These are phyloP conservation scores for Tetramorium simillimum DNA, from an alignment of 1,140 invertebrate species.

Conservation along the genomic window DNA sequence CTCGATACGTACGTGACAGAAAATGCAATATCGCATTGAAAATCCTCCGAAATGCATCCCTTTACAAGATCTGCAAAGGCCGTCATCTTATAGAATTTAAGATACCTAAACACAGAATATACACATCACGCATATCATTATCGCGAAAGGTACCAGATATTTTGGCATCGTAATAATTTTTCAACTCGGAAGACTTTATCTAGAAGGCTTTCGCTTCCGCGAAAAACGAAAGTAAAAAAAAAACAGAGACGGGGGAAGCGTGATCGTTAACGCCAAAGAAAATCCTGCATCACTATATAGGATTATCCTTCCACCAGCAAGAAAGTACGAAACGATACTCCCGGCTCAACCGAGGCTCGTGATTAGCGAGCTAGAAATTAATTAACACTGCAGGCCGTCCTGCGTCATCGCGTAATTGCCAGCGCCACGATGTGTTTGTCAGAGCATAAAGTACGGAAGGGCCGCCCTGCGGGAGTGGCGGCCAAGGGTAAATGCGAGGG, in stretches of 20 bases:
- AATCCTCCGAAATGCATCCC: not conserved
- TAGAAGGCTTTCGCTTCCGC: not conserved
- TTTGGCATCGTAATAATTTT: not conserved
- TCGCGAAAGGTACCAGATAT: not conserved
- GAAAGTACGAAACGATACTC: conserved; percentile 35
- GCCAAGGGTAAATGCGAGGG: conserved; percentile 64
- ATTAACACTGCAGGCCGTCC: conserved; percentile 80
- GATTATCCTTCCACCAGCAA: conserved; percentile 6
- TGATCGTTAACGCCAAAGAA: not conserved
- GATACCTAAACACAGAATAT: not conserved
- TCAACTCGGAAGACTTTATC: not conserved
- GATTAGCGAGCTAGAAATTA: conserved; percentile 78
- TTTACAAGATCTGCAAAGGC: not conserved
- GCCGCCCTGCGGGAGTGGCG: conserved; percentile 62
- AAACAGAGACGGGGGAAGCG: not conserved
- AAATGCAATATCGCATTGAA: conserved; percentile 3
- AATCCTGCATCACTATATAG: not conserved
- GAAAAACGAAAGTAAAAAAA: conserved; percentile 20
- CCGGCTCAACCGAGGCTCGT: conserved; percentile 64
- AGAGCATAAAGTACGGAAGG: conserved; percentile 79
- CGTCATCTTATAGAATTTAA: not conserved
- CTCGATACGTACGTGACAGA: not conserved
- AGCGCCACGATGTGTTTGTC: conserved; percentile 81
- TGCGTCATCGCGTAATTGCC: conserved; percentile 81
- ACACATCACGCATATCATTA: not conserved